Evolutionary conservation across 1,140 invertebrate species (phyloP).

Genomic region (Polypedilum pembai): DNA sequence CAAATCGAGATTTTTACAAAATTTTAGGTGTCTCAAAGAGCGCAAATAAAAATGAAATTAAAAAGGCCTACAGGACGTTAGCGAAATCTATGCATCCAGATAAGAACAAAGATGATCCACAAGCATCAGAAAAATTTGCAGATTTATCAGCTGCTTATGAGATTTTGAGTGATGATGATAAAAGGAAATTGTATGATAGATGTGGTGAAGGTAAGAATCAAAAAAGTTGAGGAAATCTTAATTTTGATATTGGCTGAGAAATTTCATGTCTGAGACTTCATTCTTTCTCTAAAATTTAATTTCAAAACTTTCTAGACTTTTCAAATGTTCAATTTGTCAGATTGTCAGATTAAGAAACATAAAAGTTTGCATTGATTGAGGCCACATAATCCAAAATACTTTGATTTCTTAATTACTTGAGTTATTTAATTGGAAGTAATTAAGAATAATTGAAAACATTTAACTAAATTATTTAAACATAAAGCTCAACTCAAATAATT

Average conservation of each 20-base stretch:
- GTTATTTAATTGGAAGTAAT: too few relatives aligned
- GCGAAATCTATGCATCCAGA: conserved; percentile 98
- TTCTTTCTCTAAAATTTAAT: too few relatives aligned
- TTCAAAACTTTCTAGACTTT: too few relatives aligned
- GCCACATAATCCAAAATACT: too few relatives aligned
- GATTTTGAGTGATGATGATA: conserved; percentile 88
- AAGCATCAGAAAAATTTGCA: conserved; percentile 89
- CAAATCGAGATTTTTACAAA: conserved; percentile 82
- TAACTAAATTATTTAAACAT: too few relatives aligned
- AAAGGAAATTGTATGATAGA: conserved; percentile 89
- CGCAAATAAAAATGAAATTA: conserved; percentile 90
- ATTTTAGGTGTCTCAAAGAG: conserved; percentile 79
- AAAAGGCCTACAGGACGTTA: conserved; percentile 91
- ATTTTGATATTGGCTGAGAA: conserved; percentile 39
- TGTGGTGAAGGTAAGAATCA: conserved; percentile 95
- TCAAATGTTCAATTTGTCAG: too few relatives aligned
- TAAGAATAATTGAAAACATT: too few relatives aligned
- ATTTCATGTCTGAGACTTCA: too few relatives aligned
- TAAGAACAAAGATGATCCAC: conserved; percentile 91
- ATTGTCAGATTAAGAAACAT: too few relatives aligned
- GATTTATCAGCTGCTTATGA: conserved; percentile 96
- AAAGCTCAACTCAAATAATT: too few relatives aligned
- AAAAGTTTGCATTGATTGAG: too few relatives aligned
- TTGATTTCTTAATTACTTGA: too few relatives aligned
- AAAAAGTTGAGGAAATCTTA: conserved; percentile 84